Evolutionary conservation across 2,113 vertebrate species (phyloP).

Genomic region (Cyrtonyx montezumae): DNA sequence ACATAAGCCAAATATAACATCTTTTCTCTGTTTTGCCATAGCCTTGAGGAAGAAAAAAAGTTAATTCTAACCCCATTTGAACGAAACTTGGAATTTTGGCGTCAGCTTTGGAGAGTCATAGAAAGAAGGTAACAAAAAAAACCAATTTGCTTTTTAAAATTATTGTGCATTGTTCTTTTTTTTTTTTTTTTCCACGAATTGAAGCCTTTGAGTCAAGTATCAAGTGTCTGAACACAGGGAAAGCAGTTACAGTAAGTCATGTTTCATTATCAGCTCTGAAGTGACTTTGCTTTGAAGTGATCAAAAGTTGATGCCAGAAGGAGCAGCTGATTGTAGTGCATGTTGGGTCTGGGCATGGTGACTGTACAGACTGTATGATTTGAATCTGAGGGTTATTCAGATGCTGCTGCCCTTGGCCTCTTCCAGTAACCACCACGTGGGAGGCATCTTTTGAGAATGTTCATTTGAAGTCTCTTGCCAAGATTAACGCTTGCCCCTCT

Average conservation of each 20-base stretch:
- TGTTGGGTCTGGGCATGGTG: neutral
- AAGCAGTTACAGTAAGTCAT: neutral
- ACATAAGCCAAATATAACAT: rapidly evolving
- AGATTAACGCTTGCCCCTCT: neutral
- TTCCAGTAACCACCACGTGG: neutral
- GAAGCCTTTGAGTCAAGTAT: neutral
- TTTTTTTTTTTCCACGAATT: neutral
- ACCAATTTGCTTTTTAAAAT: neutral
- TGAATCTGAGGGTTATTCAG: neutral
- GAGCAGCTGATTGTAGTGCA: neutral
- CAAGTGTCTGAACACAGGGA: neutral
- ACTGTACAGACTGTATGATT: neutral
- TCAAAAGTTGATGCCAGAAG: neutral
- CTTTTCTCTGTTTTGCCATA: conserved; percentile 47
- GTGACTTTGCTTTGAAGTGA: neutral
- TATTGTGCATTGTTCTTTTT: neutral
- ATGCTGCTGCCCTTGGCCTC: neutral
- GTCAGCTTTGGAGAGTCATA: conserved; percentile 97
- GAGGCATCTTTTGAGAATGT: neutral
- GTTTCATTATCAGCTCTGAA: neutral
- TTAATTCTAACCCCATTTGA: conserved; percentile 96
- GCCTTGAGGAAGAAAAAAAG: conserved; percentile 94
- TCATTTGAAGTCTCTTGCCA: neutral
- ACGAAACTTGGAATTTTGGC: conserved; percentile 97
- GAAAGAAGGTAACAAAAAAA: conserved; percentile 88